Percentiles rank a stretch among this genome's conserved stretches.
Conservation (phyloP, 1,140 invertebrate species). For the Agrypnia vestita region DNA sequence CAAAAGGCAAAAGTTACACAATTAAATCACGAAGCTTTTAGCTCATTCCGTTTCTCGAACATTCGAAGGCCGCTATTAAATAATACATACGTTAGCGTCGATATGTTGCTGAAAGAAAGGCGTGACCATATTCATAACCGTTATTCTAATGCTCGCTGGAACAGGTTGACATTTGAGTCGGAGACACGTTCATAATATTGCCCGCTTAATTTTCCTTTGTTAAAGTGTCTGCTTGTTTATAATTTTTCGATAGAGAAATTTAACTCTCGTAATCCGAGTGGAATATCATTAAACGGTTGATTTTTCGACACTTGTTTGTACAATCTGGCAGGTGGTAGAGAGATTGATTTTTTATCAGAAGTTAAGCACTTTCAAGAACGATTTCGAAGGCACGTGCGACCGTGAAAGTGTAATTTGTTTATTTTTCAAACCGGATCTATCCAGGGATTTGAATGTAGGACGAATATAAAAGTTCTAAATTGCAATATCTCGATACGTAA, state of each 20-base stretch:
- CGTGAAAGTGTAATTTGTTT: slow-evolving; percentile 35
- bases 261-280: neutral
- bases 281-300: too few species aligned
- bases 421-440: slow-evolving; percentile 8
- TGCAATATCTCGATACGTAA: slow-evolving; percentile 24
- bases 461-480: slow-evolving; percentile 39
- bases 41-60: slow-evolving; percentile 27
- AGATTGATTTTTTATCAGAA: neutral
- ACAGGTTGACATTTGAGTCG: slow-evolving; percentile 32
- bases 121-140: slow-evolving; percentile 16
- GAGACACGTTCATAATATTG: neutral
- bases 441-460: slow-evolving; percentile 16
- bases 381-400: slow-evolving; percentile 26
- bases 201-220: neutral
- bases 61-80: slow-evolving; percentile 38
- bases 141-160: slow-evolving; percentile 15
- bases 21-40: slow-evolving; percentile 20
- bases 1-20: slow-evolving; percentile 30
- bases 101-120: slow-evolving; percentile 34
- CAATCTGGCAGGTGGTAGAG: too few species aligned
- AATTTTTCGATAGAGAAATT: neutral
- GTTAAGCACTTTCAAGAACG: neutral
- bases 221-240: neutral
- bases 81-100: neutral
- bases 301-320: too few species aligned